These are phyloP conservation scores for Reinhardtius hippoglossoides DNA, from an alignment of 2,113 vertebrate genomes.

Conservation along the genomic window DNA sequence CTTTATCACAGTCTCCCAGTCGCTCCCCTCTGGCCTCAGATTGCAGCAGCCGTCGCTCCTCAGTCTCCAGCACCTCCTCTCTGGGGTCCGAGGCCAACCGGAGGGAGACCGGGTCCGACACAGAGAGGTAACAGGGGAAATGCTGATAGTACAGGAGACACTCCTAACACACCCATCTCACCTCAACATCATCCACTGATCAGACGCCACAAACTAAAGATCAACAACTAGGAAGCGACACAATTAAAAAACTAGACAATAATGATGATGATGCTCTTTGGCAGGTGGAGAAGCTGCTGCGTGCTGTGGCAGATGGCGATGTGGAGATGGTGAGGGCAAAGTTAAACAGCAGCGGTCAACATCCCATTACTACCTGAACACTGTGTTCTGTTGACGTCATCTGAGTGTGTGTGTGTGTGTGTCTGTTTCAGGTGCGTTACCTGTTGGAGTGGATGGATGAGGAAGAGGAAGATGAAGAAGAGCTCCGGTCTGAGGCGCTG, in stretches of 20 bases:
- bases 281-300: conserved; percentile 95
- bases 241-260: background rate
- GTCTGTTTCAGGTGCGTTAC: conserved; percentile 88
- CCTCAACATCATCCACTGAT: background rate
- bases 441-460: conserved; percentile 94
- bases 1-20: conserved; percentile 77
- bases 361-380: background rate
- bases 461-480: conserved; percentile 83
- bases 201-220: too few species aligned
- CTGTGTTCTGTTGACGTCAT: background rate
- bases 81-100: conserved; percentile 74
- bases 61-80: conserved; percentile 89
- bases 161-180: background rate
- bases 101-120: conserved; percentile 83
- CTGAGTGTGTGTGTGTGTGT: conserved; percentile 23
- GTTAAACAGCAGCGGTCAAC: background rate
- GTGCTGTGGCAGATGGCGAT: conserved; percentile 94
- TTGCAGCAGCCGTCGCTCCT: conserved; percentile 88
- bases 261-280: background rate
- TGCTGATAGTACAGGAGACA: background rate
- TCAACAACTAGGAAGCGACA: background rate
- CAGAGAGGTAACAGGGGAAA: conserved; percentile 84
- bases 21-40: conserved; percentile 84
- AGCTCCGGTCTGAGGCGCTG: conserved; percentile 61
- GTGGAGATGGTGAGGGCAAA: conserved; percentile 91